Evolutionary conservation across 2,888 invertebrate genomes (phyloP).

Genomic region (Clitarchus hookeri): DNA sequence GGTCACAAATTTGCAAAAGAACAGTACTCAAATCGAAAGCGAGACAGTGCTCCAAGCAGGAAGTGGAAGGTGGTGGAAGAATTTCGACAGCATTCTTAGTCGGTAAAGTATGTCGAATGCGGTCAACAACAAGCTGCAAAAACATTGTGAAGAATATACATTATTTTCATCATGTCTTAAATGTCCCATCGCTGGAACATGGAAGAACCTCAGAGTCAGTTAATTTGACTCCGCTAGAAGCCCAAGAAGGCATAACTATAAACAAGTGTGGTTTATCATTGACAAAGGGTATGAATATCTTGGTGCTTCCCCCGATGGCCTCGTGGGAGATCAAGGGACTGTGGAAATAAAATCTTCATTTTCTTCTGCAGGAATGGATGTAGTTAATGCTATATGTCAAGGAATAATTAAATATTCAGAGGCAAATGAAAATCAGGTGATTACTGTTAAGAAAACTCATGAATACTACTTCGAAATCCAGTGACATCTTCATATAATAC

Average conservation of each 20-base stretch:
- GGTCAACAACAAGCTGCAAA: neutral
- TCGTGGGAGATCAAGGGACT: neutral
- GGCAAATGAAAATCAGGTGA: neutral
- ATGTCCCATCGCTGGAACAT: neutral
- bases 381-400: neutral
- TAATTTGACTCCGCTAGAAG: neutral
- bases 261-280: neutral
- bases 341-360: neutral
- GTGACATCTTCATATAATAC: no score
- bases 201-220: neutral
- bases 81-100: neutral
- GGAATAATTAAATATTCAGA: neutral
- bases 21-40: neutral
- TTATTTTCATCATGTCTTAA: neutral
- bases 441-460: neutral
- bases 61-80: neutral
- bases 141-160: neutral
- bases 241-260: neutral
- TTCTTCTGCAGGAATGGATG: neutral
- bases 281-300: neutral
- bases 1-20: neutral
- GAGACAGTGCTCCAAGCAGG: neutral
- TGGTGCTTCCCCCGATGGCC: neutral
- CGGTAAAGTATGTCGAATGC: neutral
- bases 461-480: neutral